Evolutionary conservation across 2,113 vertebrate genomes (phyloP).

Genomic region (Vireo altiloquus): DNA sequence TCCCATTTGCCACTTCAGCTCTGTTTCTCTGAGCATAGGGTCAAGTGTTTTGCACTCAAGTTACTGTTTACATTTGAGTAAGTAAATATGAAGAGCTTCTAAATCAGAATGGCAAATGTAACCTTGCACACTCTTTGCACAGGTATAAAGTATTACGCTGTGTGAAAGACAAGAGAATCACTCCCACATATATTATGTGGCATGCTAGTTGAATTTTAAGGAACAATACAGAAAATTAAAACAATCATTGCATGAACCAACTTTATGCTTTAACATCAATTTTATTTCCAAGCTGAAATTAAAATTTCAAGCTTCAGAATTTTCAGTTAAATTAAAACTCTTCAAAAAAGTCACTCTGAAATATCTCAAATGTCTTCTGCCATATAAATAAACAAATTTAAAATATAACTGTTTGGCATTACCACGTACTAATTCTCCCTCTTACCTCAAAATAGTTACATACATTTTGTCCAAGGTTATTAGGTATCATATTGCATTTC

Average conservation of each 20-base stretch:
- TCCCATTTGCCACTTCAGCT: slow-evolving; percentile 12
- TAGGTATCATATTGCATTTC: background rate
- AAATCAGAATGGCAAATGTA: background rate
- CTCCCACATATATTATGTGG: background rate
- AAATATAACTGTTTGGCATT: background rate
- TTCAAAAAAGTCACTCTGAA: background rate
- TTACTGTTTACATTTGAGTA: slow-evolving; percentile 39
- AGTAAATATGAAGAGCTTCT: slow-evolving; percentile 20
- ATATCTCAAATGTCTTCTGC: background rate
- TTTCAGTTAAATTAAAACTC: background rate
- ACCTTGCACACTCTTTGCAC: background rate
- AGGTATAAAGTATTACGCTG: background rate
- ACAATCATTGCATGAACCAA: background rate
- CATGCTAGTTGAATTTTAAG: background rate
- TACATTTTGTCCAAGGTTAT: background rate
- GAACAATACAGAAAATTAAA: background rate
- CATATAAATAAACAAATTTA: background rate
- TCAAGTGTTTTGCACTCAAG: slow-evolving; percentile 3
- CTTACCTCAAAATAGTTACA: background rate
- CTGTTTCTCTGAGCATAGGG: background rate
- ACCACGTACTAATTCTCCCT: background rate
- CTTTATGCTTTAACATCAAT: background rate
- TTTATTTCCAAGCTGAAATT: background rate
- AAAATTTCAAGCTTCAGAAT: background rate
- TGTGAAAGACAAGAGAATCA: background rate